Evolutionary conservation across 2,888 invertebrate genomes (phyloP).

Genomic region (Melipona bicolor): DNA sequence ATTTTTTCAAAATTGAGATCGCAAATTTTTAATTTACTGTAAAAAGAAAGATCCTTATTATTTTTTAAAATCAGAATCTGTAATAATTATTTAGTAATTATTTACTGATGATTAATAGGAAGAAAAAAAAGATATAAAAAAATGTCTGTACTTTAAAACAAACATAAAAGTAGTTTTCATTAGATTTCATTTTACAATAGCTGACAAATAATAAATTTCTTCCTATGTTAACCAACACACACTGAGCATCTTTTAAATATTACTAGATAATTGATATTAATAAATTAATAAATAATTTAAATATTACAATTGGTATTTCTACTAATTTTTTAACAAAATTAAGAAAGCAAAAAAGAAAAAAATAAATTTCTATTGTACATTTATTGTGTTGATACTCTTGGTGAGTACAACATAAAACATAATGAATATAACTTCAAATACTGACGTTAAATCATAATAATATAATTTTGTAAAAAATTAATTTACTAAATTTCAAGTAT

Average conservation of each 20-base stretch:
- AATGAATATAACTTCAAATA: not conserved
- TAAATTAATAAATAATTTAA: no score
- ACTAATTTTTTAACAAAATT: not conserved
- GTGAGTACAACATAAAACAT: no score
- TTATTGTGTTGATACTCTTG: not conserved
- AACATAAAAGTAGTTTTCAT: not conserved
- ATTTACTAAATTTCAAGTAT: not conserved
- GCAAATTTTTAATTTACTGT: not conserved
- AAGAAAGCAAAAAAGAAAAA: not conserved
- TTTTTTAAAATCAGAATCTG: not conserved
- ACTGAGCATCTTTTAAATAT: not conserved
- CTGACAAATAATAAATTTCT: not conserved
- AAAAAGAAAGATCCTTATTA: not conserved
- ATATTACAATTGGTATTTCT: not conserved
- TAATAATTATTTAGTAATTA: not conserved
- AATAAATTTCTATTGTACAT: not conserved
- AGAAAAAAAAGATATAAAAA: not conserved
- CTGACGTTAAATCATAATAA: not conserved
- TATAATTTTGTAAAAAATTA: not conserved
- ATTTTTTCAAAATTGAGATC: conserved; percentile 15
- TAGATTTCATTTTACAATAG: not conserved
- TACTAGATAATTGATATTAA: not conserved
- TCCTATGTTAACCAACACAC: conserved; percentile 17
- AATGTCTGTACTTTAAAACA: not conserved
- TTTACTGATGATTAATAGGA: not conserved